phyloP scores from a whole-genome alignment of 2,888 invertebrate species.

The Entomobrya multifasciata region DNA sequence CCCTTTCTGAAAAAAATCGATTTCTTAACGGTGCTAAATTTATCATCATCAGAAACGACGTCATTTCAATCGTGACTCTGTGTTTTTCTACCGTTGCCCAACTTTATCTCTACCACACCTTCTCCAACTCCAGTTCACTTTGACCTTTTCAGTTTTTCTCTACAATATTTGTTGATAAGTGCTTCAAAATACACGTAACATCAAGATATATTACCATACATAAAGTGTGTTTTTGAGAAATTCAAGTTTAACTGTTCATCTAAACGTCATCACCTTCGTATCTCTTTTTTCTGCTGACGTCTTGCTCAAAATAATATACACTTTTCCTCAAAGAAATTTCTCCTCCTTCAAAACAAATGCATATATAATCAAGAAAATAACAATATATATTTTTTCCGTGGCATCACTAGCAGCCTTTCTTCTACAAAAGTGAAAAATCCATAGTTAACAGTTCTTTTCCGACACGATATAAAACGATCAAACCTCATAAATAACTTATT shows the following conservation, averaged over 20 bases:
- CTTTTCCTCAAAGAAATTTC: conserved; percentile 10
- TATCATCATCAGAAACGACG: background rate
- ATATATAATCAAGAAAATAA: background rate
- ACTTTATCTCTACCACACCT: background rate
- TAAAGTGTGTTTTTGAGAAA: no score
- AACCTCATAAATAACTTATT: background rate
- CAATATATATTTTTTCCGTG: background rate
- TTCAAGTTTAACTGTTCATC: background rate
- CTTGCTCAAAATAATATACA: conserved; percentile 23
- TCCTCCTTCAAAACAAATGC: background rate
- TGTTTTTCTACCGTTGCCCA: background rate
- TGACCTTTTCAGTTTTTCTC: conserved; percentile 6
- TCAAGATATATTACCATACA: background rate
- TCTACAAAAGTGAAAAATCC: conserved; percentile 5
- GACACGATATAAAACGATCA: conserved; percentile 38
- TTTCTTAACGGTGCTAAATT: background rate
- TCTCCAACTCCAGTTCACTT: background rate
- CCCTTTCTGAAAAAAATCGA: no score
- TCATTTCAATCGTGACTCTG: no score
- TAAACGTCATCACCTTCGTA: background rate
- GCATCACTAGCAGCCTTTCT: background rate
- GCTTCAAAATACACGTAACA: background rate
- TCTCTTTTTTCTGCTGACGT: no score
- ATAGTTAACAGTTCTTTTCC: conserved; percentile 1
- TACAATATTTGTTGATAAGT: background rate